Evolutionary conservation across 2,797 vertebrate species (phyloP).

Genomic region (Fistularia commersonii): DNA sequence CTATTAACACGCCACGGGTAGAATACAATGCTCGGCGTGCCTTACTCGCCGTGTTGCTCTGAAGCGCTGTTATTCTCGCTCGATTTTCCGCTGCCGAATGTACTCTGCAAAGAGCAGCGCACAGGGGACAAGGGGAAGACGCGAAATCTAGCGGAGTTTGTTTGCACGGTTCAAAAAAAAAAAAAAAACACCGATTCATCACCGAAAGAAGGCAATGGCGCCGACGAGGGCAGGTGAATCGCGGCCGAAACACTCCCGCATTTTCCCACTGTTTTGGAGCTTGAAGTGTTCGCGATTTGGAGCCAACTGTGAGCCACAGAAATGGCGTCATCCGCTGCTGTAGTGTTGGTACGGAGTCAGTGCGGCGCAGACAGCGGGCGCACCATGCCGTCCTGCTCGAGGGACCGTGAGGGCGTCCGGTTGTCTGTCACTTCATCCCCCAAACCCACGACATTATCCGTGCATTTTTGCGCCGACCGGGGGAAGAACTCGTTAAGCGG

Average conservation of each 20-base stretch:
- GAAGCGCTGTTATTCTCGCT: slow-evolving; percentile 37
- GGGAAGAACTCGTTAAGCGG: slow-evolving; percentile 26
- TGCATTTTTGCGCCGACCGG: slow-evolving; percentile 14
- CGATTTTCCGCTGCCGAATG: slow-evolving; percentile 36
- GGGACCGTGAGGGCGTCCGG: neutral
- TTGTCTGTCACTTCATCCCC: slow-evolving; percentile 5
- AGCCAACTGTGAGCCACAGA: slow-evolving; percentile 67
- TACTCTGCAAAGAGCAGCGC: slow-evolving; percentile 43
- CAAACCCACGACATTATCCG: slow-evolving; percentile 10
- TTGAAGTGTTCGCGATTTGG: slow-evolving; percentile 42
- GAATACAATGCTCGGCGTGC: slow-evolving; percentile 19
- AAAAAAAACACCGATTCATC: neutral
- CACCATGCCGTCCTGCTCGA: slow-evolving; percentile 24
- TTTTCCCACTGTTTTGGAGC: slow-evolving; percentile 24
- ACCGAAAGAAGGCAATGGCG: slow-evolving; percentile 12
- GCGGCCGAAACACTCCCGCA: slow-evolving; percentile 9
- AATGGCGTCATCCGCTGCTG: slow-evolving; percentile 81
- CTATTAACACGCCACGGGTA: slow-evolving; percentile 6
- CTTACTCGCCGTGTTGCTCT: neutral
- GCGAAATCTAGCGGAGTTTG: slow-evolving; percentile 16
- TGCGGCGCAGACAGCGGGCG: slow-evolving; percentile 50
- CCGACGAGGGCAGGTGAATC: slow-evolving; percentile 36
- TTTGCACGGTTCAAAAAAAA: slow-evolving; percentile 8
- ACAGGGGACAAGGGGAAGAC: slow-evolving; percentile 29
- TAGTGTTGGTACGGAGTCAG: slow-evolving; percentile 48